Evolutionary conservation across 2,797 vertebrate species (phyloP).

Genomic region (Podargus strigoides): DNA sequence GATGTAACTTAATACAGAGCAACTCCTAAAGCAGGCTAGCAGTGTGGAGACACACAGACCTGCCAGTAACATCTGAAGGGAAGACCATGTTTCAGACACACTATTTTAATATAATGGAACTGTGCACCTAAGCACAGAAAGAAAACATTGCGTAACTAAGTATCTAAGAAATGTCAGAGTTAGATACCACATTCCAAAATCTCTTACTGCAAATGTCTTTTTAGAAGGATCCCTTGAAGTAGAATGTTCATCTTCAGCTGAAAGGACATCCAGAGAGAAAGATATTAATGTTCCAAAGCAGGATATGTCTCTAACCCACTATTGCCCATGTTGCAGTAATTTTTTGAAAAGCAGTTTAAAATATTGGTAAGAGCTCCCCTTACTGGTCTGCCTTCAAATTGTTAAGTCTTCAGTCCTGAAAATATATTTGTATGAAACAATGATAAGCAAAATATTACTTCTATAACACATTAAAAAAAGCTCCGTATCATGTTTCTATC

Average conservation of each 20-base stretch:
- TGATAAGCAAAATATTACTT: background rate
- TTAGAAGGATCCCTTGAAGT: background rate
- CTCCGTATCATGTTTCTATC: background rate
- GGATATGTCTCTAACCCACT: background rate
- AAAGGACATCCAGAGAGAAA: background rate
- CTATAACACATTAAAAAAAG: background rate
- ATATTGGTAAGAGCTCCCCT: constrained; percentile 60
- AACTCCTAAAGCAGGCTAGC: background rate
- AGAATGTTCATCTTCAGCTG: background rate
- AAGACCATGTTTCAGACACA: background rate
- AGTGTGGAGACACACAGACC: background rate
- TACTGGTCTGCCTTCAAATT: constrained; percentile 27
- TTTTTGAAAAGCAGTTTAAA: background rate
- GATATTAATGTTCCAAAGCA: background rate
- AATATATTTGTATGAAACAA: background rate
- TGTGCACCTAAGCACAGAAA: background rate
- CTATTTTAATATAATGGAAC: background rate
- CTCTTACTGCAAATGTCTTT: background rate
- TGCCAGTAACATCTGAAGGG: background rate
- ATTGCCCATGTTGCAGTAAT: background rate
- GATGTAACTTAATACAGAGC: background rate
- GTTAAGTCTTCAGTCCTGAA: background rate
- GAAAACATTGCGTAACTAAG: background rate
- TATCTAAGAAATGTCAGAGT: background rate
- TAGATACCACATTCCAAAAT: background rate